Evolutionary conservation across 2,113 vertebrate species (phyloP), one percentile per base, ranked within the genome.

Genomic region (Fregetta grallaria): DNA sequence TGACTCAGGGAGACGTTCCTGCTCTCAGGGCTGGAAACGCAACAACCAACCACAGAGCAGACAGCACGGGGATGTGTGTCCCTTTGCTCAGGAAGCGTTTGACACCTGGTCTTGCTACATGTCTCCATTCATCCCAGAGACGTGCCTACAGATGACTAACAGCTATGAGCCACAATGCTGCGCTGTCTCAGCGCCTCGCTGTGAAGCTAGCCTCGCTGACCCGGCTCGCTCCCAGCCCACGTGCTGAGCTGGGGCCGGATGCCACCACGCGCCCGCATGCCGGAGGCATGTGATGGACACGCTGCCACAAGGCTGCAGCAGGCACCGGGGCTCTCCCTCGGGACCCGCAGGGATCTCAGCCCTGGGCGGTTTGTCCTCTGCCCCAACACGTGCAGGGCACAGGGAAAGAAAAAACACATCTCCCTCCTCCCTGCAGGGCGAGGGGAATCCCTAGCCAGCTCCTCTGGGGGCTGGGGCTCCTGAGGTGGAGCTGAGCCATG

Each of bases 231-330:
- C 36, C 23, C 16, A 27, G 50, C 56, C 88, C 34, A 1, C 1
- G 8, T 13, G 72, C 63, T 19, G 38, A 56, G 65, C 65, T 15
- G 40, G 30, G 32, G 45, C 56, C 22, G 9, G 4, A 9, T 6
- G n/a, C 14, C 50, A 36, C 71, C 47, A 11, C 2, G 1, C 2
- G 6, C 42, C 61, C 1, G 0, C 6, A 4, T 1, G 10, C 61
- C 1, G 2, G 34, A n/a, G 45, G 56, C 70, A 34, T 6, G 1
- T n/a, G 70, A 47, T 7, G 63, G 56, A 29, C 30, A 6, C 1
- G 2, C n/a, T 71, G 74, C 36, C 45, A 29, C 3, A 4, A 18
- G 55, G 38, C 49, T 67, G 65, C 4, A n/a, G 45, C 0, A 2
- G 61, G 58, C 50, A n/a, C 49, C 7, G 1, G 27, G 42, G 27